phyloP scores from a whole-genome alignment of 2,888 invertebrate genomes.

The Criorhina ranunculi region DNA sequence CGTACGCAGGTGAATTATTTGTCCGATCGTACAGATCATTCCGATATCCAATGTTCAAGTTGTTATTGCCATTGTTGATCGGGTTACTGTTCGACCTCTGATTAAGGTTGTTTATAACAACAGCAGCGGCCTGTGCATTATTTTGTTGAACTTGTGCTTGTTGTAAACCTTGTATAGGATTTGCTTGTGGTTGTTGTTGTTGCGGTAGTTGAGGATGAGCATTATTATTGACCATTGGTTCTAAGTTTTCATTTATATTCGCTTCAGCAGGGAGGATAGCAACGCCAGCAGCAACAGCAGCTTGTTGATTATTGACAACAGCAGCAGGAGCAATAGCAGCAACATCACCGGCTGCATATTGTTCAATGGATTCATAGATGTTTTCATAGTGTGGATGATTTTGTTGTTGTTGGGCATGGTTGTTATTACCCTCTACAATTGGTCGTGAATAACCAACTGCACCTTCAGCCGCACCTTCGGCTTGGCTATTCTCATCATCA shows the following conservation, averaged over 20 bases:
- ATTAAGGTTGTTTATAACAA: slow-evolving; percentile 73
- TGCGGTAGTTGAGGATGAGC: slow-evolving; percentile 42
- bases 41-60: slow-evolving; percentile 82
- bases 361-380: slow-evolving; percentile 86
- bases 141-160: slow-evolving; percentile 44
- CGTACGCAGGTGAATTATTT: slow-evolving; percentile 81
- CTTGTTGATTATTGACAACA: slow-evolving; percentile 69
- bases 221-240: slow-evolving; percentile 33
- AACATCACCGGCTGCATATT: slow-evolving; percentile 80
- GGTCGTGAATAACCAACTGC: slow-evolving; percentile 85
- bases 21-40: slow-evolving; percentile 84
- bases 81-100: slow-evolving; percentile 53
- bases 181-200: slow-evolving; percentile 75
- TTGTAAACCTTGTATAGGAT: slow-evolving; percentile 56
- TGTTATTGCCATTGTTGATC: slow-evolving; percentile 77
- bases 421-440: slow-evolving; percentile 77
- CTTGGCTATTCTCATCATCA: slow-evolving; percentile 86
- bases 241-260: slow-evolving; percentile 66
- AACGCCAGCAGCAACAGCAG: slow-evolving; percentile 74
- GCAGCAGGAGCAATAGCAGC: slow-evolving; percentile 55
- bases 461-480: slow-evolving; percentile 86
- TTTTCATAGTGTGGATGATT: slow-evolving; percentile 85
- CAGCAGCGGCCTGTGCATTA: slow-evolving; percentile 53
- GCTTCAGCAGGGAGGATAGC: slow-evolving; percentile 82
- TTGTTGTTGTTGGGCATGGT: slow-evolving; percentile 75